These are phyloP conservation scores for Callimorpha dominula DNA, from an alignment of 2,888 invertebrate genomes.

Conservation along the genomic window DNA sequence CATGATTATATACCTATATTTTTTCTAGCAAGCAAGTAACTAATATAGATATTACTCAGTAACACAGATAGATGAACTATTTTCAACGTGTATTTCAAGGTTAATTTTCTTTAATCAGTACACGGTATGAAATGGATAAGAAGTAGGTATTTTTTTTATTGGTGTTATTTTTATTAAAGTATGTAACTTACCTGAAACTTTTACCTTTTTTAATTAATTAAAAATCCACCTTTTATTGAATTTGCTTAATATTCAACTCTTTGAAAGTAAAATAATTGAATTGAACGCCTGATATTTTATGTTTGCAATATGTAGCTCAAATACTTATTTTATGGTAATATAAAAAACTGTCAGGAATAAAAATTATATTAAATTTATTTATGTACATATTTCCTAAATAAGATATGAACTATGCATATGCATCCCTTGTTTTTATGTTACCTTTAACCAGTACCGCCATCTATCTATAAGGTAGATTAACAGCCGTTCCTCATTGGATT, in stretches of 20 bases:
- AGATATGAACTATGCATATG: neutral
- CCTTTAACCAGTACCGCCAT: conserved; percentile 55
- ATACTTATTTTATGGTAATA: neutral
- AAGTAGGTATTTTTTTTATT: too few relatives aligned
- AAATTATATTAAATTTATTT: neutral
- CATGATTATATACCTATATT: too few relatives aligned
- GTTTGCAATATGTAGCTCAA: conserved; percentile 18
- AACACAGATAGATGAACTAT: too few relatives aligned
- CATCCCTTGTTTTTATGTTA: neutral
- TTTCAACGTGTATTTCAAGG: too few relatives aligned
- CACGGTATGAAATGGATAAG: too few relatives aligned
- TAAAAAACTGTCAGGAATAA: neutral
- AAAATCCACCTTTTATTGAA: neutral
- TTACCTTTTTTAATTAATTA: too few relatives aligned
- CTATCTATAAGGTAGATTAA: conserved; percentile 41
- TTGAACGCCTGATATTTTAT: conserved; percentile 26
- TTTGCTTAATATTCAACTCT: neutral
- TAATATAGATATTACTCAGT: too few relatives aligned
- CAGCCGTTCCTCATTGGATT: conserved; percentile 81
- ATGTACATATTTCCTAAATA: neutral
- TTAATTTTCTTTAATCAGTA: too few relatives aligned
- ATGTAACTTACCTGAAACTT: too few relatives aligned
- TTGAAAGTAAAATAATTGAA: neutral
- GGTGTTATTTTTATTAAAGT: too few relatives aligned
- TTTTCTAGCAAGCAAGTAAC: too few relatives aligned